Evolutionary conservation across 2,113 vertebrate species (phyloP).

Genomic region (Choloepus hoffmanni): DNA sequence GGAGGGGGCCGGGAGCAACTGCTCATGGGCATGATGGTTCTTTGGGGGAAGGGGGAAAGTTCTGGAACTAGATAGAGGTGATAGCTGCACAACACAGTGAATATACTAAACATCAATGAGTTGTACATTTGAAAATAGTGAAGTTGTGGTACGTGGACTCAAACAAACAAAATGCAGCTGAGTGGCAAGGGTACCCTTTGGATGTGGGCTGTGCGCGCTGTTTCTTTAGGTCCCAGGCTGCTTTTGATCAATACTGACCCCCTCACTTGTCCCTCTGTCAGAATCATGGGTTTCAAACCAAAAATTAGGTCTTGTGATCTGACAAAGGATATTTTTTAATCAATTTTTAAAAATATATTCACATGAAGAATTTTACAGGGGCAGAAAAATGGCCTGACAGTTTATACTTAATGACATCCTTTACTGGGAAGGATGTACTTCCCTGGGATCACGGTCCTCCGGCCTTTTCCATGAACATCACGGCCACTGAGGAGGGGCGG

Average conservation of each 20-base stretch:
- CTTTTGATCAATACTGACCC: not conserved
- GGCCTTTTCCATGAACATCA: not conserved
- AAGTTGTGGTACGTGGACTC: too few relatives aligned
- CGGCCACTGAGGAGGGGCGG: not conserved
- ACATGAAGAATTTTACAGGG: not conserved
- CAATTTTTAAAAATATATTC: not conserved
- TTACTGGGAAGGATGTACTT: not conserved
- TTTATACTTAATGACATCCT: not conserved
- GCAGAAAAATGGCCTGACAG: not conserved
- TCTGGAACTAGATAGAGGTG: not conserved
- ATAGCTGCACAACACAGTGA: too few relatives aligned
- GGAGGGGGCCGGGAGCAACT: fast-evolving
- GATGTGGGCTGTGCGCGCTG: too few relatives aligned
- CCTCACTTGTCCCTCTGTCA: not conserved
- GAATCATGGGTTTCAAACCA: not conserved
- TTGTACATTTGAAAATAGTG: not conserved
- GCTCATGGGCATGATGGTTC: not conserved
- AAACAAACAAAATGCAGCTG: too few relatives aligned
- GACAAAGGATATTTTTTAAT: not conserved
- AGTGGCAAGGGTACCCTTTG: too few relatives aligned
- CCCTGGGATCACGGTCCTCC: not conserved
- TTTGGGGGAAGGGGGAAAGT: fast-evolving
- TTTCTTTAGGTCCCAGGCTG: not conserved
- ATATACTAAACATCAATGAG: too few relatives aligned
- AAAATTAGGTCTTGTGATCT: not conserved